Evolutionary conservation across 2,888 invertebrate species (phyloP), one percentile per base, ranked within the genome.

Genomic region (Sinotaia quadrata): DNA sequence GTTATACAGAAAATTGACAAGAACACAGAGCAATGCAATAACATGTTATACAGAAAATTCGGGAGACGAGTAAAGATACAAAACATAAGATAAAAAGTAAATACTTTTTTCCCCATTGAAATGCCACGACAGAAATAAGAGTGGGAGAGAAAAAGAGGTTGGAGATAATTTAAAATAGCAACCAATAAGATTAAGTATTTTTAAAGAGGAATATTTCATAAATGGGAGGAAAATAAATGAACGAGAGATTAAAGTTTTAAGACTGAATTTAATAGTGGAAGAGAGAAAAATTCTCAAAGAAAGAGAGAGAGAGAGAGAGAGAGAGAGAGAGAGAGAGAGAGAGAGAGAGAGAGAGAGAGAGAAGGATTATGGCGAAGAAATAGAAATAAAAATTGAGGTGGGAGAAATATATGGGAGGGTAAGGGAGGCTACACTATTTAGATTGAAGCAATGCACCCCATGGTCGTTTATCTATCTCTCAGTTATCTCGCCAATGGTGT

Each of bases 401-500:
- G 41, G 18, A 7, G 5, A 47, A n/a, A 8, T n/a, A 24, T 47
- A 2, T 47, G 7, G 41, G 8, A 8, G 47, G 12, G 47, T 21
- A 54, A 52, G 51, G 49, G 54, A 54, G 52, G 36, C 52, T 54
- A 47, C 29, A 36, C 37, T 37, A 10, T 34, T 10, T n/a, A 36
- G 51, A 54, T 63, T 63, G 63, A 63, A 54, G 63, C 51, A 54
- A 36, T 51, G 63, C 52, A n/a, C 34, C 24, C 52, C 34, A 24
- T 37, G 37, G 33, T 63, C 63, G 54, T 36, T 63, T 63, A 63
- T 63, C 63, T 52, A 63, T 63, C 63, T 54, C 54, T 3, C 24
- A 36, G 27, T 54, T 63, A 54, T 63, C 63, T 37, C 37, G 31
- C 37, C 54, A 37, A 24, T 37, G 49, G 52, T 63, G 51, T 54